These are phyloP conservation scores for Spinus pinus DNA, from an alignment of 2,797 vertebrate genomes.

Conservation along the genomic window DNA sequence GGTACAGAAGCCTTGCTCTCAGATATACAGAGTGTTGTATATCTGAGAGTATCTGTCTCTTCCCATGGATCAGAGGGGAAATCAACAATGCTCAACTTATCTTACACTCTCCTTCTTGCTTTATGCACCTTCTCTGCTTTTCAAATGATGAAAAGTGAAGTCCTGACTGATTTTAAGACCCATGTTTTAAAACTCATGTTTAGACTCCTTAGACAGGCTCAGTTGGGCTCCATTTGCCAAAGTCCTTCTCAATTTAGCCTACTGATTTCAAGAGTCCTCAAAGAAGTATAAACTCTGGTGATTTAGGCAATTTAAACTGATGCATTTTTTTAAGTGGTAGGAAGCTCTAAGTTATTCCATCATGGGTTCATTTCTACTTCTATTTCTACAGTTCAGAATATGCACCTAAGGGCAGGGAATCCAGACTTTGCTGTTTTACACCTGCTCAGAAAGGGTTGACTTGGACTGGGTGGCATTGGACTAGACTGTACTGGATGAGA, in stretches of 20 bases:
- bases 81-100: not conserved
- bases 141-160: not conserved
- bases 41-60: not conserved
- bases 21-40: not conserved
- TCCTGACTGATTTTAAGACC: not conserved
- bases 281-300: not conserved
- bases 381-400: not conserved
- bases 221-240: not conserved
- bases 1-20: not conserved
- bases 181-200: not conserved
- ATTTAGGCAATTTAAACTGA: not conserved
- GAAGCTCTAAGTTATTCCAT: not conserved
- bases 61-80: not conserved
- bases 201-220: not conserved
- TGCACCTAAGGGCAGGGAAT: accelerated
- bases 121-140: not conserved
- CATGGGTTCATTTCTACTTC: not conserved
- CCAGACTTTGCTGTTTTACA: not conserved
- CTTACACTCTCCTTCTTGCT: not conserved
- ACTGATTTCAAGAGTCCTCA: not conserved
- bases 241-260: not conserved
- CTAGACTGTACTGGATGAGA: not conserved
- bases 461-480: not conserved
- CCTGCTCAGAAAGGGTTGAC: not conserved
- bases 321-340: not conserved